A percentile compares a stretch with the other conserved stretches of the same genome.
Conservation (phyloP, 2,797 vertebrate genomes). For the Sebastes oblongus region DNA sequence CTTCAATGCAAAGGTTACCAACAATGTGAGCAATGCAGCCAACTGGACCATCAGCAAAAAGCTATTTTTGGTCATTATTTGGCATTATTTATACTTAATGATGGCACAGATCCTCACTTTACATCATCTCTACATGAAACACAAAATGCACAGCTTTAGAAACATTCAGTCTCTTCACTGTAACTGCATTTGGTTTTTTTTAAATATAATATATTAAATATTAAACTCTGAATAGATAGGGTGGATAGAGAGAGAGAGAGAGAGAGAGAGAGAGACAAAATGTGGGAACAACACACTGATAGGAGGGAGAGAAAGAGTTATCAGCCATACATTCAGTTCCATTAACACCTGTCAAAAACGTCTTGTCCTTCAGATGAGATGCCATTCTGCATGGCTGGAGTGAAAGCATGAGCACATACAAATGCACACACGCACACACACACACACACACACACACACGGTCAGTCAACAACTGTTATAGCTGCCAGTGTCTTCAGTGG, state of each 20-base stretch:
- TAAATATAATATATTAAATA: not conserved
- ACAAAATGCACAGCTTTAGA: not conserved
- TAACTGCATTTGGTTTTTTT: not conserved
- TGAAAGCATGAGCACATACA: not conserved
- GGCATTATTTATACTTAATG: not conserved
- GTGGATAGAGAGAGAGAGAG: not conserved
- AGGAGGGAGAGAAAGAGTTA: not conserved
- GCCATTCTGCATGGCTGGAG: constrained; percentile 27
- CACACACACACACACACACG: not conserved
- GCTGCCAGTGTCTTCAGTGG: not conserved
- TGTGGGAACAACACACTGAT: not conserved
- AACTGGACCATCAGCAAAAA: not conserved
- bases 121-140: not conserved
- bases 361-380: constrained; percentile 24
- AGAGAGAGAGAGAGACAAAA: not conserved
- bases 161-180: not conserved
- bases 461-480: not conserved
- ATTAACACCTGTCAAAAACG: constrained; percentile 58
- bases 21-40: not conserved
- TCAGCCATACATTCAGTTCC: constrained; percentile 15
- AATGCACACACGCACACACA: not conserved
- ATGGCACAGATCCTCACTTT: too few species aligned
- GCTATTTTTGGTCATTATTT: not conserved
- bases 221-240: not conserved
- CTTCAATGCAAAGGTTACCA: not conserved